Conservation (phyloP, 2,113 vertebrate species). For the Apteryx owenii region DNA sequence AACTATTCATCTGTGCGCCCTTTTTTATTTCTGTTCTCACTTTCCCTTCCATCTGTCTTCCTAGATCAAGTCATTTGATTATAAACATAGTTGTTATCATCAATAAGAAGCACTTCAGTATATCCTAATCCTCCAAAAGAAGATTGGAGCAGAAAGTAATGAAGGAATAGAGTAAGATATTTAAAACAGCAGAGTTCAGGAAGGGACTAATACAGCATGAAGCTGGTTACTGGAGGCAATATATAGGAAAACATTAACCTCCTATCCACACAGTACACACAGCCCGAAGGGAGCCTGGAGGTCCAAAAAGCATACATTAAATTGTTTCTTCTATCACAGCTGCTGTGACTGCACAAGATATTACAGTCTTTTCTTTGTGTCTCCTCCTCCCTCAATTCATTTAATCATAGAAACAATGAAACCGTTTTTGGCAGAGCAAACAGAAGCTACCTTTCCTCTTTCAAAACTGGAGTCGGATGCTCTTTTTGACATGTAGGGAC, state of each 20-base stretch:
- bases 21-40: conserved; percentile 22
- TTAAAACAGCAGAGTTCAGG: not conserved
- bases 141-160: not conserved
- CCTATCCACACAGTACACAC: fast-evolving
- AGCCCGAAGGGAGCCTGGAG: not conserved
- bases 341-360: not conserved
- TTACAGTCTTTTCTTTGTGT: not conserved
- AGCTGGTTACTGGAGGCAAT: not conserved
- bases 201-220: not conserved
- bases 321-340: not conserved
- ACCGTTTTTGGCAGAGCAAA: not conserved
- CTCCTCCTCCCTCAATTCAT: not conserved
- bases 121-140: not conserved
- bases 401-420: not conserved
- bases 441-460: fast-evolving
- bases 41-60: conserved; percentile 50
- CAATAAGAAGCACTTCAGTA: not conserved
- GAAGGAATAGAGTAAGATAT: not conserved
- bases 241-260: not conserved
- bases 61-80: conserved; percentile 17
- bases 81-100: not conserved
- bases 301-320: not conserved
- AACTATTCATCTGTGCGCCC: conserved; percentile 32
- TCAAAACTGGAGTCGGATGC: not conserved
- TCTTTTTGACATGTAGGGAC: not conserved